Conservation (phyloP, 2,113 vertebrate genomes). For the Oncorhynchus masou region DNA sequence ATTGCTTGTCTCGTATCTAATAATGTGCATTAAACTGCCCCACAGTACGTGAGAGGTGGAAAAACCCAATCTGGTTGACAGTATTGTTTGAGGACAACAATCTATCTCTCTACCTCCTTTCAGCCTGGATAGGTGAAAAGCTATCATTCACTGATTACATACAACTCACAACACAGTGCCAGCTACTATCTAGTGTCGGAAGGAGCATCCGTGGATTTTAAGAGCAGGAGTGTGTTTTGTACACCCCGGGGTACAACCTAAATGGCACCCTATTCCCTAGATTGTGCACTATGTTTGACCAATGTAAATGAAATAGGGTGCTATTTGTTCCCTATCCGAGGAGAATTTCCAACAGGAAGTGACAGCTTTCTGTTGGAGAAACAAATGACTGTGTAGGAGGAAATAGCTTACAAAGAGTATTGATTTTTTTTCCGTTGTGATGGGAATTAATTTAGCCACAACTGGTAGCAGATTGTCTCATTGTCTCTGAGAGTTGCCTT, state of each 20-base stretch:
- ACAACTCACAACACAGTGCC: background rate
- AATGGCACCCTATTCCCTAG: too few species aligned
- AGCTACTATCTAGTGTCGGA: background rate
- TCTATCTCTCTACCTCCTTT: conserved; percentile 11
- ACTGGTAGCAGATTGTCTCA: conserved; percentile 41
- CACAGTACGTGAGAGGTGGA: conserved; percentile 18
- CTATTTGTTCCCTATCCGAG: too few species aligned
- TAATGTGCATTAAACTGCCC: conserved; percentile 36
- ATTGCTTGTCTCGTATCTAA: conserved; percentile 31
- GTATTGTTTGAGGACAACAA: too few species aligned
- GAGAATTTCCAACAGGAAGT: conserved; percentile 17
- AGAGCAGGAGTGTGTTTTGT: background rate
- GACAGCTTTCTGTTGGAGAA: conserved; percentile 47
- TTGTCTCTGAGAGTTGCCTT: conserved; percentile 46
- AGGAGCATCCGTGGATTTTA: conserved; percentile 20
- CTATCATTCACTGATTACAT: conserved; percentile 50
- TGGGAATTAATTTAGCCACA: conserved; percentile 49
- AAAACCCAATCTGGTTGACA: conserved; percentile 40
- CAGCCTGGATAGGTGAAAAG: conserved; percentile 8
- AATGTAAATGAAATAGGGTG: background rate
- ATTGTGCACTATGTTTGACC: too few species aligned
- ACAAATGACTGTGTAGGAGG: conserved; percentile 45
- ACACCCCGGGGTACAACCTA: too few species aligned
- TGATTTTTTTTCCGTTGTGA: conserved; percentile 42
- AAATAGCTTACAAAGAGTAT: conserved; percentile 53